These are phyloP conservation scores for Lacerta bilineata DNA, from an alignment of 2,797 vertebrate species.

Conservation along the genomic window DNA sequence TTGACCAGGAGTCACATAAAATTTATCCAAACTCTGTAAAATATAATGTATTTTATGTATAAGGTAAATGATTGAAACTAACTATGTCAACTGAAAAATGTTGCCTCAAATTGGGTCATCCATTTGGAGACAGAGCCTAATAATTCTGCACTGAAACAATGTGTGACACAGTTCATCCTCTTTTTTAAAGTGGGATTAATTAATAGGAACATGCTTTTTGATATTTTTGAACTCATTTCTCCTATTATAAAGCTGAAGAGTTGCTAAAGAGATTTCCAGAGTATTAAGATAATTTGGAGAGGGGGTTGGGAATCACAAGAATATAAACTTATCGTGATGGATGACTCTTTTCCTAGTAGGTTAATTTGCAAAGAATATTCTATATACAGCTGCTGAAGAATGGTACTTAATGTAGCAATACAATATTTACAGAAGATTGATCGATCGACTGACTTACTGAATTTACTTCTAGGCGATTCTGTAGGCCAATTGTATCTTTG, in stretches of 20 bases:
- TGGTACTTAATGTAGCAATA: neutral
- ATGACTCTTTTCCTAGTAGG: neutral
- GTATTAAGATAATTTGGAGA: constrained; percentile 32
- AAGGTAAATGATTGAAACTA: constrained; percentile 57
- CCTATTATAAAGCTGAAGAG: constrained; percentile 14
- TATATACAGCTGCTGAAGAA: neutral
- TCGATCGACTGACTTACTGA: too few species aligned
- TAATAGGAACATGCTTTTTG: constrained; percentile 48
- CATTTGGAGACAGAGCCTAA: constrained; percentile 58
- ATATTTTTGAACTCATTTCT: neutral
- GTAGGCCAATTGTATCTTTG: too few species aligned
- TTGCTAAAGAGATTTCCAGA: constrained; percentile 36
- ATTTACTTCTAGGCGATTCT: too few species aligned
- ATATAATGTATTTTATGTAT: constrained; percentile 38
- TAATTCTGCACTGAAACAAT: constrained; percentile 47
- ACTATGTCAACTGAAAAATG: constrained; percentile 40
- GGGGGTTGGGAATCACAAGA: constrained; percentile 10
- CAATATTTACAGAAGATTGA: neutral
- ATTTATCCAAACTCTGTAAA: constrained; percentile 59
- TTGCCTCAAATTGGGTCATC: constrained; percentile 48
- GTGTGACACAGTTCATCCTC: constrained; percentile 1
- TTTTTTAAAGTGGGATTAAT: constrained; percentile 27
- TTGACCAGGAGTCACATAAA: constrained; percentile 54
- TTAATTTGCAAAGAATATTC: constrained; percentile 25
- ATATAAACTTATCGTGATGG: neutral